Base-by-base conservation (phyloP, 2,113 vertebrate species). In the Hypocryptadius cinnamomeus region DNA sequence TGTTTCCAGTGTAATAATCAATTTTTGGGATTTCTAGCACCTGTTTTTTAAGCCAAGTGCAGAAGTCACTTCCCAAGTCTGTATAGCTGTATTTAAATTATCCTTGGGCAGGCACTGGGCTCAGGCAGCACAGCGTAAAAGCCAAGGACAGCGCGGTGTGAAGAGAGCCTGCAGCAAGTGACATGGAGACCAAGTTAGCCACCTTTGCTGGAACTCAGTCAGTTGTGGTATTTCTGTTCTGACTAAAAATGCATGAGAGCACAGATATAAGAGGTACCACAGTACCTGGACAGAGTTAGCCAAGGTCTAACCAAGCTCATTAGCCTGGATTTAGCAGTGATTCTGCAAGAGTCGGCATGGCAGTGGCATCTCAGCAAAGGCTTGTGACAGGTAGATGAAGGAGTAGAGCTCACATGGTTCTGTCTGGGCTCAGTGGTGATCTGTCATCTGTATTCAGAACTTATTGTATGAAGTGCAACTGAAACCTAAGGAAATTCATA, bases 391-490 rank as follows among this genome's bases (percentile, higher is more conserved):
- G 14, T 39, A 27, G 53, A 37, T 54, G 13, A 70, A 73, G 47
- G 30, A 70, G 19, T 5, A 10, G 28, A 54, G 11, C 48, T 90
- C 39, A 11, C 15, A 15, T 3, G 14, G 30, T 17, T 65, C 13
- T 11, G 4, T 60, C 47, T 73, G 54, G 21, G 23, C 30, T 89
- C 39, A 8, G 23, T n/a, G 45, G 12, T 35, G 13, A 4, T 70
- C 68, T 88, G 1, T 65, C 15, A 15, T 54, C 28, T 83, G 27
- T 45, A 19, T 57, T 77, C 31, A 39, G 61, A 79, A 30, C 9
- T 18, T 66, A 1, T 53, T 1, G 0, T 9, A 5, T 17, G 33
- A 66, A 47, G 15, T 42, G 3, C 60, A 78, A 27, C 42, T 56
- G 63, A 53, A 74, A 51, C 39, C 27, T 59, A 59, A 45, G 42